phyloP scores from a whole-genome alignment of 2,797 vertebrate genomes.

The Artibeus lituratus region DNA sequence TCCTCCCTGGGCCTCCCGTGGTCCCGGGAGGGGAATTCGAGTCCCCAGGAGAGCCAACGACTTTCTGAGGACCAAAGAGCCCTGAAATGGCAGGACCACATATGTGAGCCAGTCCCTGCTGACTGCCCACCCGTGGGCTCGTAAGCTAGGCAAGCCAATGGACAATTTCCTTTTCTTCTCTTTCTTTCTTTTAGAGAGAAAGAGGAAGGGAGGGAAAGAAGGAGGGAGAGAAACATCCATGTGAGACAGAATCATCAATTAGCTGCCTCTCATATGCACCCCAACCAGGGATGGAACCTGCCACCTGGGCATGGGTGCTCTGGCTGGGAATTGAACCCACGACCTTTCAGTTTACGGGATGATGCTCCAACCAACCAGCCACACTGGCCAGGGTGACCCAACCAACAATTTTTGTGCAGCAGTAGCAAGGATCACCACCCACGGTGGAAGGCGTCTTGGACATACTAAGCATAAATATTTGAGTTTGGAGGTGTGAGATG shows the following conservation, averaged over 20 bases:
- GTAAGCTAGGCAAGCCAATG: background rate
- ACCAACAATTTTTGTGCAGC: background rate
- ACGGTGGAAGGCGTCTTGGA: accelerated
- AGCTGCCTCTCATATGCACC: background rate
- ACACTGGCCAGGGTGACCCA: background rate
- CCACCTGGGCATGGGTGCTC: too few species aligned
- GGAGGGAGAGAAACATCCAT: background rate
- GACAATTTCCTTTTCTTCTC: background rate
- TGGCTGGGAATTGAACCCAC: background rate
- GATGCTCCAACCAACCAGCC: background rate
- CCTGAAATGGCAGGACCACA: too few species aligned
- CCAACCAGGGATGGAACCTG: background rate
- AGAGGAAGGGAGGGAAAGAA: too few species aligned
- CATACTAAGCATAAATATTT: background rate
- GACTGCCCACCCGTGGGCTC: background rate
- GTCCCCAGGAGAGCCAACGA: background rate
- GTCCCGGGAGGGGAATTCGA: accelerated
- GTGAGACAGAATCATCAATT: background rate
- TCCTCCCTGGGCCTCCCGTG: accelerated
- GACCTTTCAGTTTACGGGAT: background rate
- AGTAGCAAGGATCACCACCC: accelerated
- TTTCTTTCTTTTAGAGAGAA: background rate
- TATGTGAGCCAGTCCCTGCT: background rate
- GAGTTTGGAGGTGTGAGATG: background rate
- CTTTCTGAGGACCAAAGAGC: background rate